A percentile compares a stretch with the other conserved stretches of the same genome.
These are phyloP conservation scores for Cydia splendana DNA, from an alignment of 1,140 invertebrate species.

Conservation along the genomic window DNA sequence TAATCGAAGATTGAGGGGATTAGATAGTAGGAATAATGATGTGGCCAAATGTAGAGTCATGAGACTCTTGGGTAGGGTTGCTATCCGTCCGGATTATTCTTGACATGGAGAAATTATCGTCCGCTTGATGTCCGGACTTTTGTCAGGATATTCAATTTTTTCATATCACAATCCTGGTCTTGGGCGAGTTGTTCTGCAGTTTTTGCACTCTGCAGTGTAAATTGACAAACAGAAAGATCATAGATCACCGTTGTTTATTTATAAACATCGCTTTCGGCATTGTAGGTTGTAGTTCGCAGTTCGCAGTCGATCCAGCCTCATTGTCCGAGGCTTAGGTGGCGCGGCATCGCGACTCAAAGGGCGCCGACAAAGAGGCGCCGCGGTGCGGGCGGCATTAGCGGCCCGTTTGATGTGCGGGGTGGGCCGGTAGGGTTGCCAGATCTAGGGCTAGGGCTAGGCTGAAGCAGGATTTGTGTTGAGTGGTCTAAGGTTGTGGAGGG, in stretches of 20 bases:
- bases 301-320: conserved; percentile 37
- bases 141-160: no score
- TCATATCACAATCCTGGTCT: no score
- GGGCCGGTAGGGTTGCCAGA: conserved; percentile 50
- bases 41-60: no score
- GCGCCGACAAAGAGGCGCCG: conserved; percentile 74
- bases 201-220: not conserved
- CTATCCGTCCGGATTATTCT: no score
- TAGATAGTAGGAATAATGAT: no score
- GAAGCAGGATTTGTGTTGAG: conserved; percentile 3
- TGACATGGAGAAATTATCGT: no score
- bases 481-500: not conserved
- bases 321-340: conserved; percentile 52
- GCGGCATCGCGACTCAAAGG: conserved; percentile 71
- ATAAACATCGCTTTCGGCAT: not conserved
- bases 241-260: conserved; percentile 8
- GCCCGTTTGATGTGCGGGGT: conserved; percentile 51
- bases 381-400: conserved; percentile 71
- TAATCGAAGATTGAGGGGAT: no score
- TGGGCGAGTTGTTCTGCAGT: no score
- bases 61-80: no score
- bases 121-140: no score
- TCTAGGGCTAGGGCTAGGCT: conserved; percentile 13
- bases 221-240: not conserved
- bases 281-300: conserved; percentile 6